A percentile compares a stretch with the other conserved stretches of the same genome.
Conservation (phyloP, 2,113 vertebrate genomes). For the Varanus salvator region DNA sequence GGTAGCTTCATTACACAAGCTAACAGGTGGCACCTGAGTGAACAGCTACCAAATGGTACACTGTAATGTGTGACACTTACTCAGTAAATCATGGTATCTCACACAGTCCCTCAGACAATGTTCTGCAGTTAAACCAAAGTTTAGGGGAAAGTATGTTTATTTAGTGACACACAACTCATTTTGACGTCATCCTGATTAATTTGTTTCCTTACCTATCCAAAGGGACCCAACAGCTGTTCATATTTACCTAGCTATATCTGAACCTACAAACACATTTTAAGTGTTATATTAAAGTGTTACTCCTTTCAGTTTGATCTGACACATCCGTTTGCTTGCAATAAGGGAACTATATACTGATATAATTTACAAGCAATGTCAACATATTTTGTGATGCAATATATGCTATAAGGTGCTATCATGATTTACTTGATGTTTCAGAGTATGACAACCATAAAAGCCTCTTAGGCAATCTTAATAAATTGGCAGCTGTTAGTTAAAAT, state of each 20-base stretch:
- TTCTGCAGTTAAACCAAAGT: constrained; percentile 40
- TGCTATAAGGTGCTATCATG: constrained; percentile 4
- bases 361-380: constrained; percentile 48
- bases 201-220: constrained; percentile 39
- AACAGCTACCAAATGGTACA: not conserved
- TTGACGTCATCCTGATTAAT: constrained; percentile 39
- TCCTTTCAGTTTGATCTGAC: constrained; percentile 21
- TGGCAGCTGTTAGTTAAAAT: constrained; percentile 6
- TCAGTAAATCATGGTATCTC: not conserved
- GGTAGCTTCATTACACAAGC: not conserved
- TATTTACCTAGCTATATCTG: constrained; percentile 57
- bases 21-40: not conserved
- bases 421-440: constrained; percentile 33
- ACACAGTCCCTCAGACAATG: constrained; percentile 34
- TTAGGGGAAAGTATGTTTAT: constrained; percentile 30
- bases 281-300: constrained; percentile 45
- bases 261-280: constrained; percentile 48
- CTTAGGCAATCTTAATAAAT: not conserved
- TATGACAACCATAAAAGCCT: constrained; percentile 2
- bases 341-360: constrained; percentile 36
- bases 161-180: constrained; percentile 44
- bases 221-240: constrained; percentile 45
- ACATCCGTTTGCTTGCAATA: constrained; percentile 46
- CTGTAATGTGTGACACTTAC: no score
- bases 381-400: constrained; percentile 19